A percentile compares a stretch with the other conserved stretches of the same genome.
These are phyloP conservation scores for Macroramphosus scolopax DNA, from an alignment of 2,797 vertebrate species.

Conservation along the genomic window DNA sequence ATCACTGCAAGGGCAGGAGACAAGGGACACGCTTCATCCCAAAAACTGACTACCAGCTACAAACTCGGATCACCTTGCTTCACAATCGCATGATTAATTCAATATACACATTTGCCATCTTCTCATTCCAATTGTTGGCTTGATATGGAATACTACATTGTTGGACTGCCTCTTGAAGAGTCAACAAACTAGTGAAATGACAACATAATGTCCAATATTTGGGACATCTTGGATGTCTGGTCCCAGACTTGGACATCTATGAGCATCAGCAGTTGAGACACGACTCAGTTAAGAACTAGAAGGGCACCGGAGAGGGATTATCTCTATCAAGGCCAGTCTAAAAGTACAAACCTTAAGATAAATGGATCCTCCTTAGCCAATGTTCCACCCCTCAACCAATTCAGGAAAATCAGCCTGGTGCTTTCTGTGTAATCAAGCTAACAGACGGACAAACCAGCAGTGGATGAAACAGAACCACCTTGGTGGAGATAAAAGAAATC, in stretches of 20 bases:
- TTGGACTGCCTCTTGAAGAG: neutral
- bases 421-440: too few relatives aligned
- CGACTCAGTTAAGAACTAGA: too few relatives aligned
- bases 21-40: constrained; percentile 49
- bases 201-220: neutral
- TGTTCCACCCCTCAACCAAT: too few relatives aligned
- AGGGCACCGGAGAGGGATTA: too few relatives aligned
- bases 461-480: too few relatives aligned
- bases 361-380: too few relatives aligned
- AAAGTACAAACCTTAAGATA: neutral
- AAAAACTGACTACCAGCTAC: constrained; percentile 29
- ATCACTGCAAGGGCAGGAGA: constrained; percentile 57
- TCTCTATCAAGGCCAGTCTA: too few relatives aligned
- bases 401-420: too few relatives aligned
- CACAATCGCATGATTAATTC: constrained; percentile 8
- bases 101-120: neutral
- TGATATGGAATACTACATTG: neutral
- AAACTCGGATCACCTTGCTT: constrained; percentile 8
- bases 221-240: too few relatives aligned
- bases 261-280: too few relatives aligned
- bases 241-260: neutral
- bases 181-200: neutral
- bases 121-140: neutral
- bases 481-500: too few relatives aligned
- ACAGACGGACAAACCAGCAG: too few relatives aligned